These are phyloP conservation scores for Trichosurus vulpecula DNA, from an alignment of 2,797 vertebrate species.

Conservation along the genomic window DNA sequence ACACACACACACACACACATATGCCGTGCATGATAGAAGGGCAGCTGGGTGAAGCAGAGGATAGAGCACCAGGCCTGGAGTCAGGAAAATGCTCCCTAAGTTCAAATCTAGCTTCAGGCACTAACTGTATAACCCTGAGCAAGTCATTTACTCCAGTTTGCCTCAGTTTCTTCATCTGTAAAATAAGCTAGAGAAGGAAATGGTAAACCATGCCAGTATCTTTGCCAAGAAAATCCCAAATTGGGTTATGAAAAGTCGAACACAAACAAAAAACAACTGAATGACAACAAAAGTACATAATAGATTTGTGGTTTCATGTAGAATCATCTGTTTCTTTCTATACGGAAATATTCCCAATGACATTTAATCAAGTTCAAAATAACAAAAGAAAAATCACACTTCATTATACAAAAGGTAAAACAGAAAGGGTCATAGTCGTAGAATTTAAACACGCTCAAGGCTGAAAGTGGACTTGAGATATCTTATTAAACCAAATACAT, in stretches of 20 bases:
- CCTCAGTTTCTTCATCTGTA: not conserved
- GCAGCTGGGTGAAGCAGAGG: not conserved
- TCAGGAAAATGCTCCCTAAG: not conserved
- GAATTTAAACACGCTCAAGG: not conserved
- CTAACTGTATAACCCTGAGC: not conserved
- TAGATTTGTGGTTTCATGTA: not conserved
- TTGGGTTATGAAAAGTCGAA: not conserved
- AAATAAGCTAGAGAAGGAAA: not conserved
- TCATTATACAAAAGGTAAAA: not conserved
- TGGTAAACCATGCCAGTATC: not conserved
- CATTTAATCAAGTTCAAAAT: not conserved
- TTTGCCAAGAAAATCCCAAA: not conserved
- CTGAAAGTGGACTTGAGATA: not conserved
- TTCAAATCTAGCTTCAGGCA: not conserved
- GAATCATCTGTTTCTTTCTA: not conserved
- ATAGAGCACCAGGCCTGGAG: not conserved
- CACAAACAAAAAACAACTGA: too few species aligned
- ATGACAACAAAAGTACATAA: not conserved
- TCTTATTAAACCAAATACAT: not conserved
- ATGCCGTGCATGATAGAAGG: not conserved
- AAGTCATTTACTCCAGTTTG: not conserved
- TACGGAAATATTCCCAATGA: not conserved
- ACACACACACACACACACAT: fast-evolving
- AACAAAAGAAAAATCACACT: not conserved
- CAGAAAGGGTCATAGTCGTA: not conserved